A percentile compares a stretch with the other conserved stretches of the same genome.
These are phyloP conservation scores for Aphidoletes aphidimyza DNA, from an alignment of 2,888 invertebrate species.

Conservation along the genomic window DNA sequence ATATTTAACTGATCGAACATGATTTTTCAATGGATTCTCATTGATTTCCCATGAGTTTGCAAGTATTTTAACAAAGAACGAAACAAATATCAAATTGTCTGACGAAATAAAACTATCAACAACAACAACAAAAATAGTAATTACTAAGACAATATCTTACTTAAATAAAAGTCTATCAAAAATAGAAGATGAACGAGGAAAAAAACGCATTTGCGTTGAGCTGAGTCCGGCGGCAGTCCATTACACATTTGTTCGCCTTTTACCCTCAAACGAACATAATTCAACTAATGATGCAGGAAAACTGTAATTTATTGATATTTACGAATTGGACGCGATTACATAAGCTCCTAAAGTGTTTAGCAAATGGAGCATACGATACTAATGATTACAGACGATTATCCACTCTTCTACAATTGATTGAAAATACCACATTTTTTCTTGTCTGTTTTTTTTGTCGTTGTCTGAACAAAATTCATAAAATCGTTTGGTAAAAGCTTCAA, in stretches of 20 bases:
- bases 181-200: no score
- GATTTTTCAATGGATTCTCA: neutral
- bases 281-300: neutral
- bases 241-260: neutral
- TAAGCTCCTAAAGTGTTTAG: neutral
- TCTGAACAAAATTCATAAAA: no score
- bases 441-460: neutral
- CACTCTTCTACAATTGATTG: neutral
- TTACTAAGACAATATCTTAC: neutral
- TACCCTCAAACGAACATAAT: neutral
- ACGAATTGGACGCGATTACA: neutral
- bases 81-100: neutral
- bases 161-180: constrained; percentile 19
- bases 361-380: neutral
- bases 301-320: neutral
- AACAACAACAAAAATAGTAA: neutral
- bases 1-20: neutral
- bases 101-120: neutral
- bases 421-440: neutral
- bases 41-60: constrained; percentile 39
- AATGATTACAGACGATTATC: neutral
- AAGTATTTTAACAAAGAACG: neutral
- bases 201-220: no score
- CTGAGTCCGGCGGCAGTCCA: neutral
- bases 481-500: no score